These are phyloP conservation scores for Xylota sylvarum DNA, from an alignment of 2,888 invertebrate genomes.

Conservation along the genomic window DNA sequence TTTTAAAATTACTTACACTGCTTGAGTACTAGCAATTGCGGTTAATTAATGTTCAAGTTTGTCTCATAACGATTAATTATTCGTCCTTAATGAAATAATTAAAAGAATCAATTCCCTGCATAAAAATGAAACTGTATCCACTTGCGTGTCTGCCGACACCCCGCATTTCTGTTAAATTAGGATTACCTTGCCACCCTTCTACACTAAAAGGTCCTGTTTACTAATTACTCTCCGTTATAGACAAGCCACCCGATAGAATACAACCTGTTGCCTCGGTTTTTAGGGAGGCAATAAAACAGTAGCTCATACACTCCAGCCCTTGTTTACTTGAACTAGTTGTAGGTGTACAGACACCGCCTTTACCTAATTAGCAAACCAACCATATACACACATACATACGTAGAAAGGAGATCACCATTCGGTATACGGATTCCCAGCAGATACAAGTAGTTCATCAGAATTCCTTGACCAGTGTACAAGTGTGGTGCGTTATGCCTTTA, in stretches of 20 bases:
- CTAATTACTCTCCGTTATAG: constrained; percentile 37
- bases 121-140: constrained; percentile 12
- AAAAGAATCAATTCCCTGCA: constrained; percentile 27
- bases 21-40: not conserved
- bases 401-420: constrained; percentile 12
- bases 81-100: constrained; percentile 25
- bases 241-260: not conserved
- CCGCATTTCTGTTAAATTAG: constrained; percentile 9
- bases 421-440: not conserved
- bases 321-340: not conserved
- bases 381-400: not conserved
- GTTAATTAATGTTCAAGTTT: constrained; percentile 23
- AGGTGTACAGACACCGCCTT: not conserved
- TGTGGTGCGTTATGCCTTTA: constrained; percentile 49
- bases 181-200: not conserved
- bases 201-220: not conserved
- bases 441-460: constrained; percentile 50
- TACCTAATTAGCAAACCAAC: constrained; percentile 19
- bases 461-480: constrained; percentile 43
- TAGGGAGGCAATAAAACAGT: constrained; percentile 21
- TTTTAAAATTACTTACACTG: constrained; percentile 5
- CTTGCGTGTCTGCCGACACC: constrained; percentile 22
- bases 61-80: constrained; percentile 24
- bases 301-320: not conserved
- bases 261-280: constrained; percentile 44